Evolutionary conservation across 2,797 vertebrate species (phyloP).

Genomic region (Sorex maritimensis): DNA sequence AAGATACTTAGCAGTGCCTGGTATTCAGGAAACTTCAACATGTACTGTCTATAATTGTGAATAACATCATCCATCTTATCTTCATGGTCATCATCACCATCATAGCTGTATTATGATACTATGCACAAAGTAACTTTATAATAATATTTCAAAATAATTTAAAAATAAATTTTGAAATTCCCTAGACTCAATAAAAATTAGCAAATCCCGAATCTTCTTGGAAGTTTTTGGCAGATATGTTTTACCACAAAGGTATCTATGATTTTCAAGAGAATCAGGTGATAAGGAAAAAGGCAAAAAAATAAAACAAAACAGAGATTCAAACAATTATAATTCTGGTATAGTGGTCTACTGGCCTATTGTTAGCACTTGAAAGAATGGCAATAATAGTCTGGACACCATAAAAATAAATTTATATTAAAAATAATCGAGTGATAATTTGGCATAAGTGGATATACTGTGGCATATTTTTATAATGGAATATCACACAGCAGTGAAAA

Average conservation of each 20-base stretch:
- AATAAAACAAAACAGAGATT: not conserved
- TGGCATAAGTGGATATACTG: not conserved
- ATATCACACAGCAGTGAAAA: not conserved
- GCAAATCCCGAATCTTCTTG: not conserved
- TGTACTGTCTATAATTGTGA: not conserved
- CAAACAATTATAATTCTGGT: not conserved
- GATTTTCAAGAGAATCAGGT: not conserved
- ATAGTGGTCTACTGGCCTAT: not conserved
- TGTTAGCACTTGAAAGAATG: not conserved
- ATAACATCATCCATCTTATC: too few species aligned
- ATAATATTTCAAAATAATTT: too few species aligned
- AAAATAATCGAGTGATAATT: not conserved
- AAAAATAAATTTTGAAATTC: not conserved
- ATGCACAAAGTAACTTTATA: not conserved
- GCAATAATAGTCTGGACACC: not conserved
- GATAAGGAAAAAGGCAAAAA: not conserved
- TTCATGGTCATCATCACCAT: not conserved
- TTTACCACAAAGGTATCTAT: not conserved
- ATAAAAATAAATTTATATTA: not conserved
- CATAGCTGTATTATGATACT: not conserved
- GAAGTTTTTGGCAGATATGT: not conserved
- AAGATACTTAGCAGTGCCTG: not conserved
- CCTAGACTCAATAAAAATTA: constrained; percentile 14
- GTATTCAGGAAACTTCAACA: not conserved
- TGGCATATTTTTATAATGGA: not conserved